A percentile compares a stretch with the other conserved stretches of the same genome.
Conservation (phyloP, 2,113 vertebrate species). For the Ranitomeya variabilis region DNA sequence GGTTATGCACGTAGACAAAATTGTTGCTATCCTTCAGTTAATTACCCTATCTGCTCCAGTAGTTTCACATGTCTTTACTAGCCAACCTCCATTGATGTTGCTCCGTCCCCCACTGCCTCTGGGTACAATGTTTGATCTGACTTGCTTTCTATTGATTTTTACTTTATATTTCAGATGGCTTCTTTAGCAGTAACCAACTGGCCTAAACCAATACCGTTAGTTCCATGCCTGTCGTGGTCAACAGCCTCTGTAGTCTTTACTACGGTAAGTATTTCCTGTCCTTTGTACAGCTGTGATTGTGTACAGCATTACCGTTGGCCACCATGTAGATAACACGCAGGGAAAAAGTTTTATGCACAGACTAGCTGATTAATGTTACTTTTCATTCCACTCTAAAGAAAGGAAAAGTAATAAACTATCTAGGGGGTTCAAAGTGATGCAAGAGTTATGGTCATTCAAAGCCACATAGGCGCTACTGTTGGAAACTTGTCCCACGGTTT, state of each 20-base stretch:
- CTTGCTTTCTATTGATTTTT: background rate
- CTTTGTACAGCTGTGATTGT: background rate
- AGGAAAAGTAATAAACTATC: background rate
- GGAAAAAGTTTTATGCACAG: too few relatives aligned
- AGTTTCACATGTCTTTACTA: too few relatives aligned
- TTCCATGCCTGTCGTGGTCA: constrained; percentile 97
- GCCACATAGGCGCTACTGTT: background rate
- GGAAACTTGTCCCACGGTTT: background rate
- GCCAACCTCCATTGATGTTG: too few relatives aligned
- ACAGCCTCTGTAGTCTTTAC: constrained; percentile 97
- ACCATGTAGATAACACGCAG: too few relatives aligned
- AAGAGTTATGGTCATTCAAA: background rate
- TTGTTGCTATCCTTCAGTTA: too few relatives aligned
- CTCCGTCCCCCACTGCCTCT: too few relatives aligned
- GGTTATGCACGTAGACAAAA: too few relatives aligned
- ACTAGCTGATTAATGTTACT: background rate
- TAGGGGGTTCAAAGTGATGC: background rate
- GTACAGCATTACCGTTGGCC: background rate
- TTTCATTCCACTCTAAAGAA: background rate
- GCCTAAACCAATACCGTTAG: constrained; percentile 93
- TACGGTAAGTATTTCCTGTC: constrained; percentile 76
- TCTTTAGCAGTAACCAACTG: constrained; percentile 96
- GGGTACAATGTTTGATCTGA: too few relatives aligned
- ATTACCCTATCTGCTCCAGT: too few relatives aligned
- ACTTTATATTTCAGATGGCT: constrained; percentile 81